A percentile compares a stretch with the other conserved stretches of the same genome.
phyloP scores from a whole-genome alignment of 2,113 vertebrate species.

The Bombycilla garrulus region DNA sequence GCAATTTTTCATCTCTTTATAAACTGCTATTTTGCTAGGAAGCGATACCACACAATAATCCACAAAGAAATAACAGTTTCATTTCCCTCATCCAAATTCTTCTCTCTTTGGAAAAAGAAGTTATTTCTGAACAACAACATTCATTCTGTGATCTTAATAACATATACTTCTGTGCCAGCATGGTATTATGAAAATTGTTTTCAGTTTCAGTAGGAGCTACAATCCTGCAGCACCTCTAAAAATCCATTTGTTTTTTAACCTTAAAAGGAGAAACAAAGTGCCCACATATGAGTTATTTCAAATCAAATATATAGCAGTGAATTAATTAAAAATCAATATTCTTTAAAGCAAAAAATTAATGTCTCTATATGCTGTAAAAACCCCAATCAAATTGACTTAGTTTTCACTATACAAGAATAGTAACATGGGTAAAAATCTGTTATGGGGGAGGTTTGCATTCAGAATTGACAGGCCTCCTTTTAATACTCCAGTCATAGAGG shows the following conservation, averaged over 20 bases:
- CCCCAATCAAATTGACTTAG: not conserved
- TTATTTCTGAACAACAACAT: constrained; percentile 38
- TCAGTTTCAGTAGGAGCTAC: not conserved
- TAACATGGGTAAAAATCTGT: not conserved
- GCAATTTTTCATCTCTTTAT: not conserved
- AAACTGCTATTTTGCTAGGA: not conserved
- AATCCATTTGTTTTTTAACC: not conserved
- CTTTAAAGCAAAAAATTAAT: not conserved
- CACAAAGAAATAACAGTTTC: constrained; percentile 1
- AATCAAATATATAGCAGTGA: not conserved
- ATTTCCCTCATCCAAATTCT: constrained; percentile 1
- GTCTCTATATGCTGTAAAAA: not conserved
- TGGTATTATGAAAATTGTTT: constrained; percentile 17
- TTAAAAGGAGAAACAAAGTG: not conserved
- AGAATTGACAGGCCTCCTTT: not conserved
- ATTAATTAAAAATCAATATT: not conserved
- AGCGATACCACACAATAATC: not conserved
- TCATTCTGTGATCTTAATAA: constrained; percentile 31
- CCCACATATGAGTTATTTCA: not conserved
- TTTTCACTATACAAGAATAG: not conserved
- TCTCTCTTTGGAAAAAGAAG: not conserved
- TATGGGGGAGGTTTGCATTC: not conserved
- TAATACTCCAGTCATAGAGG: not conserved
- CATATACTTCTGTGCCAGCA: not conserved
- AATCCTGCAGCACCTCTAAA: not conserved